These are phyloP conservation scores for Plectropomus leopardus DNA, from an alignment of 2,113 vertebrate species.

Conservation along the genomic window DNA sequence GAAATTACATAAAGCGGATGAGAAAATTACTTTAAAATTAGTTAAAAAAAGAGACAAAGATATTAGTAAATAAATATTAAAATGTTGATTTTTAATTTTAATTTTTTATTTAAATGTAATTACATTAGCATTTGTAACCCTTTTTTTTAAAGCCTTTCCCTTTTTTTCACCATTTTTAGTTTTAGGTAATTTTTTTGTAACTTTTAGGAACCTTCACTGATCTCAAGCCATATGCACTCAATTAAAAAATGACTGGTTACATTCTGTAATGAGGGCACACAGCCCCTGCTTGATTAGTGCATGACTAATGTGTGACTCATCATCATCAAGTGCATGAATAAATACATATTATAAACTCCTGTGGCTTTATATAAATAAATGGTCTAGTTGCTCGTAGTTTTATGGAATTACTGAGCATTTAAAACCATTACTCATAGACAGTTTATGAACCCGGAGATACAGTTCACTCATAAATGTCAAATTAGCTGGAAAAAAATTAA, in stretches of 20 bases:
- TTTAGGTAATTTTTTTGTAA: too few species aligned
- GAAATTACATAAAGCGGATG: too few species aligned
- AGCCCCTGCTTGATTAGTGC: neutral
- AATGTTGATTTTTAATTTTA: too few species aligned
- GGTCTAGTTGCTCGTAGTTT: neutral
- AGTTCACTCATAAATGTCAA: conserved; percentile 9
- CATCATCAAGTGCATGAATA: neutral
- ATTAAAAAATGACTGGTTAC: neutral
- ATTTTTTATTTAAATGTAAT: too few species aligned
- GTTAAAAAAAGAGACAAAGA: too few species aligned
- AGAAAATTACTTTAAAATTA: too few species aligned
- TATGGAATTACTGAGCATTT: conserved; percentile 6
- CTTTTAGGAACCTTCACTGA: neutral
- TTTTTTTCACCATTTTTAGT: too few species aligned
- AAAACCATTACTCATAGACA: conserved; percentile 19
- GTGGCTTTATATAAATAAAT: neutral
- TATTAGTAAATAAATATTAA: too few species aligned
- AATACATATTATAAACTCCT: neutral
- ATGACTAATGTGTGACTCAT: conserved; percentile 40
- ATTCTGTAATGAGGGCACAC: neutral
- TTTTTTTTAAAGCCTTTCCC: too few species aligned
- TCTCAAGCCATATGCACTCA: neutral
- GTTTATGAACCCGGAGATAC: conserved; percentile 12
- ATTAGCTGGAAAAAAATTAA: conserved; percentile 3
- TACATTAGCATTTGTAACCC: too few species aligned